These are phyloP conservation scores for Camelus bactrianus DNA, from an alignment of 2,113 vertebrate species.

Conservation along the genomic window DNA sequence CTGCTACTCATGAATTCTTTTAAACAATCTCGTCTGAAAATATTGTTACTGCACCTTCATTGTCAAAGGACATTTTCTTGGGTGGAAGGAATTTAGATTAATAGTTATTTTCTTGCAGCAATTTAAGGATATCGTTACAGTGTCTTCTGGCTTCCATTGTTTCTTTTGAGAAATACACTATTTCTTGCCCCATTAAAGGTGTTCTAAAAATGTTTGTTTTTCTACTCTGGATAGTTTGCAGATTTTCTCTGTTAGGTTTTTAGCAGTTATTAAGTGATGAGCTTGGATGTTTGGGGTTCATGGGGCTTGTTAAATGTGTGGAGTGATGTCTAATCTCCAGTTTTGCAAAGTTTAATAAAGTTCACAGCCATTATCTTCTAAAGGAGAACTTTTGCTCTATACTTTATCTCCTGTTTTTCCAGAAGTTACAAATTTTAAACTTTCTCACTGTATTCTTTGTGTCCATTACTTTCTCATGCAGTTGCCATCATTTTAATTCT, in stretches of 20 bases:
- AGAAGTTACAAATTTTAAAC: neutral
- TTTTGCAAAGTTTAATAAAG: neutral
- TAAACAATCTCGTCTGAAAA: neutral
- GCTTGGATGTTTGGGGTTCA: neutral
- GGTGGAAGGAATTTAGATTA: neutral
- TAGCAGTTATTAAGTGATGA: neutral
- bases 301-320: neutral
- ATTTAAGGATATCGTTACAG: neutral
- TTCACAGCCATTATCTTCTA: neutral
- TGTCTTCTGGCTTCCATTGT: neutral
- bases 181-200: neutral
- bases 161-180: neutral
- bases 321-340: neutral
- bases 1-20: neutral
- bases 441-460: neutral
- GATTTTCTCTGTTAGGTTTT: neutral
- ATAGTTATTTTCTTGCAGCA: neutral
- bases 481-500: neutral
- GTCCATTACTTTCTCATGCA: neutral
- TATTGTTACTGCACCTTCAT: neutral
- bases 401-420: neutral
- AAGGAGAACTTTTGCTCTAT: neutral
- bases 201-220: neutral
- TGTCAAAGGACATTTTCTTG: neutral
- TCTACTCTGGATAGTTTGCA: neutral